Conservation (phyloP, 2,113 vertebrate genomes). For the Macquaria australasica region DNA sequence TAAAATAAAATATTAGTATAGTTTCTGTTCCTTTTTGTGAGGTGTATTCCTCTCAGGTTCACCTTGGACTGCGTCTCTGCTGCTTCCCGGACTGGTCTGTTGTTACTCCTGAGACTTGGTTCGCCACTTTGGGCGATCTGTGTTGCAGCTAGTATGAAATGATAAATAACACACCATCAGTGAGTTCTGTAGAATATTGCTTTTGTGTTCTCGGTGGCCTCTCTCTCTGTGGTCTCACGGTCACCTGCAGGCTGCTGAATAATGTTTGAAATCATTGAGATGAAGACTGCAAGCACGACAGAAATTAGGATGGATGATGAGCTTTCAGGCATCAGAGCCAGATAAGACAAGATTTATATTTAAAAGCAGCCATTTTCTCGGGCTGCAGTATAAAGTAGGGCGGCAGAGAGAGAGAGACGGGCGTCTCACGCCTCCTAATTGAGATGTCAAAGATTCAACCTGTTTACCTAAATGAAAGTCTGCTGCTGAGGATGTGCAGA, state of each 20-base stretch:
- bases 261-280: neutral
- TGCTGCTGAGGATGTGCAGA: neutral
- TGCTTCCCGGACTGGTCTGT: neutral
- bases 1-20: too few species aligned
- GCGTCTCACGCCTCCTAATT: constrained; percentile 36
- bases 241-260: constrained; percentile 17
- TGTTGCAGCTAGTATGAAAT: neutral
- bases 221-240: neutral
- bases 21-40: too few species aligned
- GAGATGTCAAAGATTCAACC: constrained; percentile 40
- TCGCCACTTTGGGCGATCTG: neutral
- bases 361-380: constrained; percentile 4
- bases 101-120: neutral
- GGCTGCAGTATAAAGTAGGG: constrained; percentile 35
- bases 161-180: constrained; percentile 18
- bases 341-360: neutral
- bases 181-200: neutral
- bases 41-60: too few species aligned
- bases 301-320: constrained; percentile 7
- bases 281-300: neutral
- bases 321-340: neutral
- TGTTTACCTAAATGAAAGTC: constrained; percentile 31
- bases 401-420: constrained; percentile 4
- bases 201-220: neutral
- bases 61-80: neutral